These are phyloP conservation scores for Catharus bicknelli DNA, from an alignment of 2,113 vertebrate species.

Conservation along the genomic window DNA sequence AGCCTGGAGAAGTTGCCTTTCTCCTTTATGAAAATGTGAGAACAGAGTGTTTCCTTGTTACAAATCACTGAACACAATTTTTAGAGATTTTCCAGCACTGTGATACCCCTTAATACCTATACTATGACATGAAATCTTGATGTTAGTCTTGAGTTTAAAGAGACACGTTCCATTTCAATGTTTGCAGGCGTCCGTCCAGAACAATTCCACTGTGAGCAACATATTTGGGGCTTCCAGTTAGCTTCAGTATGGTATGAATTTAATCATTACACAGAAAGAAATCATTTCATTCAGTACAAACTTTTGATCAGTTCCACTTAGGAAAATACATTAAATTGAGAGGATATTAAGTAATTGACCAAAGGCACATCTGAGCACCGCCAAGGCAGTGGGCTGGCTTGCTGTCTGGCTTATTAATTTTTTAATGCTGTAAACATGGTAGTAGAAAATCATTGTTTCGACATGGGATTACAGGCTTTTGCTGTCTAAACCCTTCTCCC, in stretches of 20 bases:
- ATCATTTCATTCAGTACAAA: not conserved
- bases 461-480: slow-evolving; percentile 42
- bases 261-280: not conserved
- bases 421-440: slow-evolving; percentile 25
- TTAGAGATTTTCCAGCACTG: not conserved
- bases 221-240: not conserved
- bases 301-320: slow-evolving; percentile 23
- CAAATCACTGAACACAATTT: not conserved
- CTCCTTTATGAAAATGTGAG: not conserved
- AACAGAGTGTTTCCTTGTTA: not conserved
- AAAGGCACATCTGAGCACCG: not conserved
- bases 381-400: slow-evolving; percentile 48
- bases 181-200: not conserved
- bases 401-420: slow-evolving; percentile 32
- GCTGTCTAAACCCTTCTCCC: slow-evolving; percentile 39
- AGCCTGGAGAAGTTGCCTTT: not conserved
- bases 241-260: slow-evolving; percentile 11
- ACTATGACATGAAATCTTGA: not conserved
- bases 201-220: not conserved
- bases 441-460: slow-evolving; percentile 42
- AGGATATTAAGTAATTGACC: slow-evolving; percentile 35
- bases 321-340: slow-evolving; percentile 9
- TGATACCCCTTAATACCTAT: not conserved
- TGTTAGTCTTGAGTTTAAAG: not conserved
- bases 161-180: not conserved